A percentile compares a stretch with the other conserved stretches of the same genome.
Conservation (phyloP, 2,888 invertebrate species). For the Drosophila mimica region DNA sequence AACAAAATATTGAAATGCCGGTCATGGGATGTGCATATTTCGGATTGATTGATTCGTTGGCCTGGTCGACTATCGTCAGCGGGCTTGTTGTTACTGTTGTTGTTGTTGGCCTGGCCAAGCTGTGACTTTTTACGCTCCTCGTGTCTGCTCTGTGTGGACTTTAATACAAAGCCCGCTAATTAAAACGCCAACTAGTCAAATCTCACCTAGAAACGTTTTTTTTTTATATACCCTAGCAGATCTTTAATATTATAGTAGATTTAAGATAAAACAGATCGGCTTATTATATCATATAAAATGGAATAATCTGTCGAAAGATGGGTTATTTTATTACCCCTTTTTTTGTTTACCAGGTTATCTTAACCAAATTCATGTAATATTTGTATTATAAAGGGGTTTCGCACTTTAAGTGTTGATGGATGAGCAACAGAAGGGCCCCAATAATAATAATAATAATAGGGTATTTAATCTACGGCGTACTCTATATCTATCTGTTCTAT, state of each 20-base stretch:
- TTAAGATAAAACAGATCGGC: not conserved
- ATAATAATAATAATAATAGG: not conserved
- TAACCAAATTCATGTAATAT: not conserved
- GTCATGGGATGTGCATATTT: conserved; percentile 57
- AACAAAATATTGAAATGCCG: conserved; percentile 58
- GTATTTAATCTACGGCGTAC: not conserved
- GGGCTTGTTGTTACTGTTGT: not conserved
- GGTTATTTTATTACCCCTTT: no score
- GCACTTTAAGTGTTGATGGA: not conserved
- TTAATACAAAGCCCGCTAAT: not conserved
- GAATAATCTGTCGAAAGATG: not conserved
- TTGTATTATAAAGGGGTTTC: not conserved
- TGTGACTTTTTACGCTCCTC: conserved; percentile 4
- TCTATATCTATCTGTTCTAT: not conserved
- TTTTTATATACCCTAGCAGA: conserved; percentile 9
- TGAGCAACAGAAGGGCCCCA: not conserved
- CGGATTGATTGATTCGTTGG: conserved; percentile 72
- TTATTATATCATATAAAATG: not conserved
- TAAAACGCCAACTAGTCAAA: conserved; percentile 28
- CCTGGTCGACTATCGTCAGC: conserved; percentile 36
- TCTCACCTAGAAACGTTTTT: conserved; percentile 59
- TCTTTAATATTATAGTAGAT: not conserved
- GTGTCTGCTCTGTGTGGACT: not conserved
- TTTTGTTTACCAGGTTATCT: not conserved
- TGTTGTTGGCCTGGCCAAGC: conserved; percentile 29